Base-by-base conservation (phyloP, 2,113 vertebrate species). In the Stigmatopora nigra region DNA sequence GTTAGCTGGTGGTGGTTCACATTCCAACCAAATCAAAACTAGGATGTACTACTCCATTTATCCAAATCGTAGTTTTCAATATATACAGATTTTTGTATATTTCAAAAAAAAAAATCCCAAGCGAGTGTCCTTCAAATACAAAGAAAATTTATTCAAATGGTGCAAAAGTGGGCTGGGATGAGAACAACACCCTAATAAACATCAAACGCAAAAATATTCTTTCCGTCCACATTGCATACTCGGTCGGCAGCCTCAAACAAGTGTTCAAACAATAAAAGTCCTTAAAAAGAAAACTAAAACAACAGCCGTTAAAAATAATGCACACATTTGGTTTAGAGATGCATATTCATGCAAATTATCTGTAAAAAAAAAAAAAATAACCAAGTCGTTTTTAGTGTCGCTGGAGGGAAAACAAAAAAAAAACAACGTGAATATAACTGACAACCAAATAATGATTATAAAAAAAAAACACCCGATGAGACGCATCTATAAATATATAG, bases 91-190 rank as follows among this genome's bases (percentile, higher is more conserved):
- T 31, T 31, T 31, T 31, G 25, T 31, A 31, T 41, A 41, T 41
- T 41, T 41, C 5, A 38, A 41, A 41, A 10, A 41, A 48, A 5
- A 60, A 17, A 75, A 72, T 15, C 11, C n/a, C 70, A 47, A 22
- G 72, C 0, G 3, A 49, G 13, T 13, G 7, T 70, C 73, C 61
- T 87, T 91, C 84, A 89, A 91, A 90, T 89, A 90, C 87, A 87
- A 90, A 86, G 82, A 90, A 75, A 88, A 89, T 91, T 92, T 92
- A 91, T 91, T 92, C 87, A 90, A 91, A 91, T 79, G 82, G 89
- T 92, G 91, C 88, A 91, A 91, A 89, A 78, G 76, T 76, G 22
- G 5, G 19, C 12, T 10, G 11, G 51, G 22, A 25, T 69, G 61
- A 74, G 64, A 71, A 77, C 65, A 45, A 86, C 61, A 71, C 81